A percentile compares a stretch with the other conserved stretches of the same genome.
These are phyloP conservation scores for Platysternon megacephalum DNA, from an alignment of 2,113 vertebrate species.

Conservation along the genomic window DNA sequence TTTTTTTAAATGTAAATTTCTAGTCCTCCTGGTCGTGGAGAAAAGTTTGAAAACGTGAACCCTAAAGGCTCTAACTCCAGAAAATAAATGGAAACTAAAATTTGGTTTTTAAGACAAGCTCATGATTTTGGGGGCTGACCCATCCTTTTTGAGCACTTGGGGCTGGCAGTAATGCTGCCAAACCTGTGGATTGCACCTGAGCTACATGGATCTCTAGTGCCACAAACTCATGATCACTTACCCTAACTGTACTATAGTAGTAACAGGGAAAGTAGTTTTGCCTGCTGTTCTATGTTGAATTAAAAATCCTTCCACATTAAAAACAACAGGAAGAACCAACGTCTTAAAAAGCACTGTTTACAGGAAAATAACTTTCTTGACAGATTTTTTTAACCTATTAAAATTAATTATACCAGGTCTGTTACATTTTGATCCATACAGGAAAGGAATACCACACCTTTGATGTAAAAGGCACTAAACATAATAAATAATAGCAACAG, in stretches of 20 bases:
- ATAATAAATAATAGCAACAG: background rate
- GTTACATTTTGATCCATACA: background rate
- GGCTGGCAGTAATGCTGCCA: background rate
- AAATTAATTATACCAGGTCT: background rate
- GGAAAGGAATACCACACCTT: slow-evolving; percentile 17
- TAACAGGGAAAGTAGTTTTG: background rate
- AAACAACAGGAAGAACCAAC: background rate
- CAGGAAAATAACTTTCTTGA: background rate
- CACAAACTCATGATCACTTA: background rate
- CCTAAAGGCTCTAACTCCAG: background rate
- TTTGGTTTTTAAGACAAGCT: background rate
- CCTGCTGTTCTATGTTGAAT: background rate
- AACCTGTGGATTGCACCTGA: background rate
- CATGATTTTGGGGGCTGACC: background rate
- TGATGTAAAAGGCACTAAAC: background rate
- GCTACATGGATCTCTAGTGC: background rate
- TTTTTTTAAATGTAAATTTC: background rate
- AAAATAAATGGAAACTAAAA: background rate
- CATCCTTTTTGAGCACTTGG: background rate
- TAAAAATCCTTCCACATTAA: background rate
- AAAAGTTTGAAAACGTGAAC: background rate
- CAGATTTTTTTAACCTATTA: background rate
- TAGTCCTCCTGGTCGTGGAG: background rate
- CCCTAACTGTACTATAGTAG: fast-evolving
- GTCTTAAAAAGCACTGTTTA: background rate